phyloP scores from a whole-genome alignment of 2,888 invertebrate species.

The Tuberolachnus salignus region DNA sequence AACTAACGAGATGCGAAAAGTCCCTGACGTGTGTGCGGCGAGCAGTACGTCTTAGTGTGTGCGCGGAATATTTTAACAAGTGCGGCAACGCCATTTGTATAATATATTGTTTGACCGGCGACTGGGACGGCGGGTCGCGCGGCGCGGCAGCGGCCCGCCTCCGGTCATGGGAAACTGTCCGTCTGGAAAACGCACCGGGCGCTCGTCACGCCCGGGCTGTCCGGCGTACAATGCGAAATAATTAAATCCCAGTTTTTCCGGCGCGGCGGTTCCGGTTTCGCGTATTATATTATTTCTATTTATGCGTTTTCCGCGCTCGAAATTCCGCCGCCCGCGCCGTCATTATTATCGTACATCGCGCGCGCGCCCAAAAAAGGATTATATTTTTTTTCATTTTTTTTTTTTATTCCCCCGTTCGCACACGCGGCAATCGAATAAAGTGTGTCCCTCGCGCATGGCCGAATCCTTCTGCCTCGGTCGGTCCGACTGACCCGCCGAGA shows the following conservation, averaged over 20 bases:
- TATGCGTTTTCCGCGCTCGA: background rate
- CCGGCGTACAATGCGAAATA: too few species aligned
- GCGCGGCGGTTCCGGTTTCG: constrained; percentile 17
- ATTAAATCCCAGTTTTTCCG: constrained; percentile 49
- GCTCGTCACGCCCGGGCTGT: background rate
- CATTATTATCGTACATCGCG: background rate
- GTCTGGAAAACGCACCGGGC: constrained; percentile 32
- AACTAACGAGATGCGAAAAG: too few species aligned
- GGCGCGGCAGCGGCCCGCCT: background rate
- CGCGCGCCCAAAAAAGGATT: constrained; percentile 26
- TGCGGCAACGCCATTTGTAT: too few species aligned
- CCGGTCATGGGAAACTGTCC: constrained; percentile 15
- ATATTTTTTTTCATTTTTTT: constrained; percentile 13
- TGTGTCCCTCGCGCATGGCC: background rate
- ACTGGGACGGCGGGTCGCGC: too few species aligned
- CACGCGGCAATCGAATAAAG: background rate
- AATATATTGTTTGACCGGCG: too few species aligned
- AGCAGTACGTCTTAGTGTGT: too few species aligned
- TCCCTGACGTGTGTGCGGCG: too few species aligned
- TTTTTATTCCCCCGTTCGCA: too few species aligned
- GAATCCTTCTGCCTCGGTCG: too few species aligned
- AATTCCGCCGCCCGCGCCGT: background rate
- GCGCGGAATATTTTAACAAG: too few species aligned
- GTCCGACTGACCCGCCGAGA: too few species aligned
- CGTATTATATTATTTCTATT: too few species aligned